A percentile compares a stretch with the other conserved stretches of the same genome.
These are phyloP conservation scores for Antennarius maculatus DNA, from an alignment of 2,797 vertebrate genomes.

Conservation along the genomic window DNA sequence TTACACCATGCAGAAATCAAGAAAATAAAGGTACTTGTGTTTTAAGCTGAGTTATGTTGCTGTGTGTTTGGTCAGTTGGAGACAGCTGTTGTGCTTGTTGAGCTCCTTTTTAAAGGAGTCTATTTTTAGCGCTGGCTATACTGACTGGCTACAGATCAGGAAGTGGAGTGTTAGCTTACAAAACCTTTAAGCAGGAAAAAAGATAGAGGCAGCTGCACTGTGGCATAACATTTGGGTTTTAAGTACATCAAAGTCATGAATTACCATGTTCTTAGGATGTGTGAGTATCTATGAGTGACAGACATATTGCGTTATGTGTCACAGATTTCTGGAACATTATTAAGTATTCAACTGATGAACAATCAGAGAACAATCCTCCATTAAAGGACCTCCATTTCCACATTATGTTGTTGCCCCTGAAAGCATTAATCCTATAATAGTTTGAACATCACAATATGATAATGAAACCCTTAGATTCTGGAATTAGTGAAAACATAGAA, in stretches of 20 bases:
- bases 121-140: constrained; percentile 63
- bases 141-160: constrained; percentile 30
- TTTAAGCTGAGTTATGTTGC: not conserved
- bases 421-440: too few species aligned
- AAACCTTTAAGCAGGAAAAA: not conserved
- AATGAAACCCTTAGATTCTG: too few species aligned
- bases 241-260: not conserved
- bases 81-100: constrained; percentile 31
- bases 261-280: not conserved
- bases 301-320: too few species aligned
- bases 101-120: constrained; percentile 55
- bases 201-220: constrained; percentile 4
- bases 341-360: too few species aligned
- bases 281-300: not conserved
- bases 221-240: not conserved
- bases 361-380: too few species aligned
- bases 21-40: not conserved
- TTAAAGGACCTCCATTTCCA: too few species aligned
- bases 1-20: too few species aligned
- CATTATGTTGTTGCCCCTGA: too few species aligned
- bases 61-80: constrained; percentile 2
- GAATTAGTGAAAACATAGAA: too few species aligned
- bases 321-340: too few species aligned
- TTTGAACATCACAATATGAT: too few species aligned
- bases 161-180: constrained; percentile 48